A percentile compares a stretch with the other conserved stretches of the same genome.
These are phyloP conservation scores for Caligus rogercresseyi DNA, from an alignment of 1,140 invertebrate genomes.

Conservation along the genomic window DNA sequence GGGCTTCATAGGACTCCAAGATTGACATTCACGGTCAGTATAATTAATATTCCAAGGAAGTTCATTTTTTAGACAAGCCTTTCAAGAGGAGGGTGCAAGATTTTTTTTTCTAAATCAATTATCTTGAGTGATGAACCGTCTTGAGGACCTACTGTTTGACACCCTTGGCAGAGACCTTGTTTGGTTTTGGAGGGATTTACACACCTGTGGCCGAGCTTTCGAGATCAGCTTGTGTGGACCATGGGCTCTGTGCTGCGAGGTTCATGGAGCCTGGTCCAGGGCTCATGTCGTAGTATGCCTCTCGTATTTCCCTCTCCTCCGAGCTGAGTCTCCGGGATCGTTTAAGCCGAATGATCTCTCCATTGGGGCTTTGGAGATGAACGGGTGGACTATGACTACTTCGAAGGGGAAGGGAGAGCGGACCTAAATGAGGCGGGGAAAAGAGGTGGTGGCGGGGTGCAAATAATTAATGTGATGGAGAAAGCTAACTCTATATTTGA, in stretches of 20 bases:
- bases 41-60: too few relatives aligned
- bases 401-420: slow-evolving; percentile 7
- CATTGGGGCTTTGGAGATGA: background rate
- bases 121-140: too few relatives aligned
- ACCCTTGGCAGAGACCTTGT: too few relatives aligned
- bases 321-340: slow-evolving; percentile 10
- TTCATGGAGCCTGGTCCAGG: background rate
- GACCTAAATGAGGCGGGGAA: background rate
- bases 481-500: background rate
- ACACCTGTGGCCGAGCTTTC: background rate
- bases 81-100: too few relatives aligned
- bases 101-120: too few relatives aligned
- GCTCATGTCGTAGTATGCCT: slow-evolving; percentile 9
- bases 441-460: too few relatives aligned
- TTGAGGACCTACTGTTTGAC: too few relatives aligned
- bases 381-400: background rate
- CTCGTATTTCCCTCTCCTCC: slow-evolving; percentile 1
- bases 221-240: slow-evolving; percentile 9
- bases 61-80: too few relatives aligned
- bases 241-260: background rate
- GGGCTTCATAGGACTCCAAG: too few relatives aligned
- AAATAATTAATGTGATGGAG: background rate
- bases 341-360: slow-evolving; percentile 3
- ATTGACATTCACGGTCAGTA: too few relatives aligned
- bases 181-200: too few relatives aligned